Evolutionary conservation across 2,888 invertebrate species (phyloP).

Genomic region (Suillia variegata): DNA sequence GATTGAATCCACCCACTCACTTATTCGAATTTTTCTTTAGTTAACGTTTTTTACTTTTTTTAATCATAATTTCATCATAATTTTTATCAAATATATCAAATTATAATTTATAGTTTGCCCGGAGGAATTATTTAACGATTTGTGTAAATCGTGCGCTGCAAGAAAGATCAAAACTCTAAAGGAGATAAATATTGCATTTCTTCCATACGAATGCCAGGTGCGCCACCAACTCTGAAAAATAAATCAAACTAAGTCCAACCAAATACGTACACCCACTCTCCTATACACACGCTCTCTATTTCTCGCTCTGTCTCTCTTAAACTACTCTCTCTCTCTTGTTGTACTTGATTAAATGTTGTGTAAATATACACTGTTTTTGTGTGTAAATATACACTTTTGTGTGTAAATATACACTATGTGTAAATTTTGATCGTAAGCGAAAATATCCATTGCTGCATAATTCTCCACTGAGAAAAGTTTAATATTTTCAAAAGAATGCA

Average conservation of each 20-base stretch:
- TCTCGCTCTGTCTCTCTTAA: slow-evolving; percentile 12
- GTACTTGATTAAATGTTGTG: slow-evolving; percentile 27
- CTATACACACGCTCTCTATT: slow-evolving; percentile 8
- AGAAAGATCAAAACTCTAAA: slow-evolving; percentile 96
- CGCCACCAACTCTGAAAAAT: too few species aligned
- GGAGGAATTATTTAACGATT: slow-evolving; percentile 95
- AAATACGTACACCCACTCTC: slow-evolving; percentile 9
- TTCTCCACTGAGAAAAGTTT: not conserved
- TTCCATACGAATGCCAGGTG: slow-evolving; percentile 97
- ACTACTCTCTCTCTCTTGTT: slow-evolving; percentile 12
- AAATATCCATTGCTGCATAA: not conserved
- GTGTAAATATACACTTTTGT: slow-evolving; percentile 14
- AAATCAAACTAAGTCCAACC: slow-evolving; percentile 22
- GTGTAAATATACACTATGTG: too few species aligned
- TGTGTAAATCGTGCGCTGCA: slow-evolving; percentile 93
- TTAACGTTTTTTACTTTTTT: not conserved
- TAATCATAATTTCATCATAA: slow-evolving; percentile 22
- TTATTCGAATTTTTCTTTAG: too few species aligned
- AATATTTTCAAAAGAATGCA: not conserved
- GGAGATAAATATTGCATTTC: slow-evolving; percentile 98
- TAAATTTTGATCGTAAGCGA: not conserved
- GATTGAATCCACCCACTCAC: too few species aligned
- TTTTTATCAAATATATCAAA: too few species aligned
- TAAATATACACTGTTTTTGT: slow-evolving; percentile 27
- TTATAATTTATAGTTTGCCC: slow-evolving; percentile 76